Evolutionary conservation across 1,140 invertebrate genomes (phyloP), one percentile per base, ranked within the genome.

Genomic region (Trissolcus basalis): DNA sequence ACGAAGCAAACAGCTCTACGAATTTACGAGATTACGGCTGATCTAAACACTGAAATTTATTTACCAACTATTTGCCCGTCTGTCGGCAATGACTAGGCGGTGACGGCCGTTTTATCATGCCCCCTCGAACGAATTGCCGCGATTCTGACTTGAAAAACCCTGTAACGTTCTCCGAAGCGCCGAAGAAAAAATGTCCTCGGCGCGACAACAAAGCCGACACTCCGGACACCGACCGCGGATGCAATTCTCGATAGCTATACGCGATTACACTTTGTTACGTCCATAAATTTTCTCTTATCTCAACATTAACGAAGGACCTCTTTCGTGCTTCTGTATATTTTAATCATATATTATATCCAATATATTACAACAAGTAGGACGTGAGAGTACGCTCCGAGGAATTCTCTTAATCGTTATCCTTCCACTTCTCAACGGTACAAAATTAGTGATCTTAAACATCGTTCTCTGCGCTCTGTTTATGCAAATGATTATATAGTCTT

Each of bases 261-360:
- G 19, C 19, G 33, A 35, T 59, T 75, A 59, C 41, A 41, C 6
- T 16, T 48, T 48, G n/a, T 67, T 60, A 67, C 63, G 71, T 67
- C 71, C 61, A 74, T 74, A 74, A 74, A 74, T 74, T 27, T 59
- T 63, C 63, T 74, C 50, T 68, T 60, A 61, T 61, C 32, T 67
- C 71, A 67, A 74, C 63, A 68, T 74, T 65, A 74, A 67, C 71
- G 71, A 68, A 67, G 61, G 45, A 61, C 58, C 19, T 27, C 19
- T 67, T 51, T 72, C 60, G 48, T 64, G 43, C 69, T 72, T 65
- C 14, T 49, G 51, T 63, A 45, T 44, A 51, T 41, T 70, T 56
- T 32, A 60, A n/a, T 50, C 33, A 33, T 67, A 59, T 53, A 39
- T 49, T 49, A 39, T 39, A 39, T 39, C n/a, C n/a, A 39, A 35